Percentiles rank a stretch among this genome's conserved stretches.
Evolutionary conservation across 2,113 vertebrate genomes (phyloP).

Genomic region (Platycercus adscitus): DNA sequence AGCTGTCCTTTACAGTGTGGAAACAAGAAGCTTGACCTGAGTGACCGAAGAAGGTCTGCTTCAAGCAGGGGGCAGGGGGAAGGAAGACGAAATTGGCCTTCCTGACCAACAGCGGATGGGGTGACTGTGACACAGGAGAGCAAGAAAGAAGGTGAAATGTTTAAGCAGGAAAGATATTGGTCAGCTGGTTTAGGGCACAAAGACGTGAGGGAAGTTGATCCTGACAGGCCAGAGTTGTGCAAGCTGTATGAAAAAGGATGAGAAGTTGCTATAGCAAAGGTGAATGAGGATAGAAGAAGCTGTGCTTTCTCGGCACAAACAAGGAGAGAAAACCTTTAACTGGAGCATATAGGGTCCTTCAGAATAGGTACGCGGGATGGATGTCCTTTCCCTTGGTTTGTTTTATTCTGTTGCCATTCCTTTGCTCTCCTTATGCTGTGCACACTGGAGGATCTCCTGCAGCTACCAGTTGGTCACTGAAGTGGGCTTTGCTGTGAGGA

Average conservation of each 20-base stretch:
- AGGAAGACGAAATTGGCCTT: not conserved
- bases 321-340: not conserved
- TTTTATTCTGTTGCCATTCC: not conserved
- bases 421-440: not conserved
- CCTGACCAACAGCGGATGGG: not conserved
- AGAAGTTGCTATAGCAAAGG: not conserved
- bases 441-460: not conserved
- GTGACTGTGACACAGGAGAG: not conserved
- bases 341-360: not conserved
- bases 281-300: not conserved
- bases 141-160: not conserved
- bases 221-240: not conserved
- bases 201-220: not conserved
- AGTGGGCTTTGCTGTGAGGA: not conserved
- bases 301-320: not conserved
- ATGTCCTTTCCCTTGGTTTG: not conserved
- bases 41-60: not conserved
- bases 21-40: not conserved
- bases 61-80: not conserved
- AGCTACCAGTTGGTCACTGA: not conserved
- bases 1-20: not conserved
- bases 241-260: not conserved
- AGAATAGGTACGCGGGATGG: not conserved
- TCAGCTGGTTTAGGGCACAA: not conserved
- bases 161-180: not conserved